Conservation (phyloP, 2,888 invertebrate genomes). For the Pseudococcus longispinus region DNA sequence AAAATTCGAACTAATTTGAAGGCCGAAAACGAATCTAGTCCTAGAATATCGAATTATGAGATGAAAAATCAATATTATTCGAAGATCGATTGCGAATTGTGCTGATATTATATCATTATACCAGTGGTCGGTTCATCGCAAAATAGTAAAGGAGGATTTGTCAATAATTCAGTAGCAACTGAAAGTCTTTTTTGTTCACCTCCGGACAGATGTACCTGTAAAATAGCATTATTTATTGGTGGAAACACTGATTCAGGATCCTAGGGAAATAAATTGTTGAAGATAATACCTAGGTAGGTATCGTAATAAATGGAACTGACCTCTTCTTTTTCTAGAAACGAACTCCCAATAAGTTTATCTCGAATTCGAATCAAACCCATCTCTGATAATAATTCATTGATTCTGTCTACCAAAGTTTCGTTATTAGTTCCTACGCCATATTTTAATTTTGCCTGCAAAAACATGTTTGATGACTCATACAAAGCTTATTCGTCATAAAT, state of each 20-base stretch:
- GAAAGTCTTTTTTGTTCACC: conserved; percentile 92
- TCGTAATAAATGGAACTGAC: conserved; percentile 29
- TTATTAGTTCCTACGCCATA: conserved; percentile 74
- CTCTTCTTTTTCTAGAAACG: conserved; percentile 59
- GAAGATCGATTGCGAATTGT: neutral
- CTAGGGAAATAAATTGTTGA: no score
- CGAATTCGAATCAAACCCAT: conserved; percentile 75
- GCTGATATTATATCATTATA: neutral
- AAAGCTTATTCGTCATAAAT: neutral
- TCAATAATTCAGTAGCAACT: conserved; percentile 90
- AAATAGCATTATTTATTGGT: no score
- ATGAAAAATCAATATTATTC: neutral
- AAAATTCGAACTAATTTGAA: conserved; percentile 79
- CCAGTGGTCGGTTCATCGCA: conserved; percentile 97
- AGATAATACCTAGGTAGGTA: no score
- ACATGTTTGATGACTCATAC: neutral
- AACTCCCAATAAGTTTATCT: conserved; percentile 80
- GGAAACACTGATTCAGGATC: no score
- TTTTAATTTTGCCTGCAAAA: conserved; percentile 67
- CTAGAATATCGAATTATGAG: neutral
- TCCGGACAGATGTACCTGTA: conserved; percentile 74
- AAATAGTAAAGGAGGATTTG: conserved; percentile 89
- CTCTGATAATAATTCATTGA: conserved; percentile 74
- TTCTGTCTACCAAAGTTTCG: conserved; percentile 70
- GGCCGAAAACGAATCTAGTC: conserved; percentile 87